Percentiles rank a stretch among this genome's conserved stretches.
These are phyloP conservation scores for Polyommatus icarus DNA, from an alignment of 2,888 invertebrate species.

Conservation along the genomic window DNA sequence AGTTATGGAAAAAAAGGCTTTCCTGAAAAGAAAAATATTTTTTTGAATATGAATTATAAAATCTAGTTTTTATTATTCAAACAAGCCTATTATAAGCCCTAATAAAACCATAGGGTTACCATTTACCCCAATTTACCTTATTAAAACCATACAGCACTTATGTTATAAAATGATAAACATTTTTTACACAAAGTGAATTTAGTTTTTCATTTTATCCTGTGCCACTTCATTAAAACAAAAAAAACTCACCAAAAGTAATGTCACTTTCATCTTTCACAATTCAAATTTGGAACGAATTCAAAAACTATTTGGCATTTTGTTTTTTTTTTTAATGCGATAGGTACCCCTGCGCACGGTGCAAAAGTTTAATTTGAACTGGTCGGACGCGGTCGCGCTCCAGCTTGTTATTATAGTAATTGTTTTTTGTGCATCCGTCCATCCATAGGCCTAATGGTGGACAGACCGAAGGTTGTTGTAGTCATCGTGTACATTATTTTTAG, in stretches of 20 bases:
- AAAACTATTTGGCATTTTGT: slow-evolving; percentile 21
- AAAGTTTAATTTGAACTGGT: slow-evolving; percentile 61
- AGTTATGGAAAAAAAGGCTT: too few species aligned
- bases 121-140: too few species aligned
- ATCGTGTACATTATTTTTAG: slow-evolving; percentile 28
- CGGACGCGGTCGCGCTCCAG: slow-evolving; percentile 56
- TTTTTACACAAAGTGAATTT: neutral
- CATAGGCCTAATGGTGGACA: slow-evolving; percentile 45
- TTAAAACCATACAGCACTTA: too few species aligned
- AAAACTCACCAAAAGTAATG: slow-evolving; percentile 23
- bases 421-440: slow-evolving; percentile 68
- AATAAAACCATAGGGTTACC: neutral
- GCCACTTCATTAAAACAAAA: neutral
- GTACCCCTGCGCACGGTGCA: slow-evolving; percentile 41
- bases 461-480: slow-evolving; percentile 54
- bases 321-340: slow-evolving; percentile 13
- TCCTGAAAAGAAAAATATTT: too few species aligned
- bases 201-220: neutral
- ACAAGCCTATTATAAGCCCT: too few species aligned
- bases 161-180: too few species aligned
- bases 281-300: slow-evolving; percentile 14
- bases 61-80: too few species aligned
- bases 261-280: slow-evolving; percentile 21
- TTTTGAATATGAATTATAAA: too few species aligned
- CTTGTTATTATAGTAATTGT: slow-evolving; percentile 72